Evolutionary conservation across 2,113 vertebrate genomes (phyloP), one percentile per base, ranked within the genome.

Genomic region (Cheirogaleus medius): DNA sequence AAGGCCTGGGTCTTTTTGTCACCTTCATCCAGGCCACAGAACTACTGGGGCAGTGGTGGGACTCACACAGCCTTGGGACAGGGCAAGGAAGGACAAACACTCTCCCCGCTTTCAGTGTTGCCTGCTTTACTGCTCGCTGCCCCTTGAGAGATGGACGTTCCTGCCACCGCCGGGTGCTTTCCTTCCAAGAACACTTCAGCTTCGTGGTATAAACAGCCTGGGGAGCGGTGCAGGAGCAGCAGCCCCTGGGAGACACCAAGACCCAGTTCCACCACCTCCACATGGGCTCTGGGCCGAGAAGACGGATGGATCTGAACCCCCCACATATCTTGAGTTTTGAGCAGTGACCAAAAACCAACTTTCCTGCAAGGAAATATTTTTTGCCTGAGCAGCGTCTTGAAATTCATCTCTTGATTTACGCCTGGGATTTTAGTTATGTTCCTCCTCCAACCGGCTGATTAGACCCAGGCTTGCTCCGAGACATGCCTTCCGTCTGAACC

Each of bases 321-420:
- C 23, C 37, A 49, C 1, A 10, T 10, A 17, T 64, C 44, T 13
- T 39, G 71, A 66, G 9, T 73, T 86, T 85, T 87, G 39, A 73
- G n/a, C 58, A 56, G 66, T 78, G 54, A 97, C 23, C 52, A 63
- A 76, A 80, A 88, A 34, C 34, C 20, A 58, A 20, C 66, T 91
- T 88, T 84, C 64, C 84, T 80, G 88, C 68, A 94, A 96, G 66
- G 69, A 83, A 77, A 11, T 34, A 49, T 60, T 81, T 87, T 88
- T 47, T 60, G 2, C 60, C 60, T 39, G n/a, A 73, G 95, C 49
- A 90, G 44, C 0, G 0, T 42, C 54, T 94, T 74, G 74, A 66
- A 94, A 84, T 71, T 71, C 23, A 29, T 76, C 73, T 90, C 78
- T 73, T 71, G 84, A 92, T 85, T 77, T 52, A 87, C 10, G 9